Evolutionary conservation across 2,888 invertebrate species (phyloP).

Genomic region (Mesorhabditis spiculigera): DNA sequence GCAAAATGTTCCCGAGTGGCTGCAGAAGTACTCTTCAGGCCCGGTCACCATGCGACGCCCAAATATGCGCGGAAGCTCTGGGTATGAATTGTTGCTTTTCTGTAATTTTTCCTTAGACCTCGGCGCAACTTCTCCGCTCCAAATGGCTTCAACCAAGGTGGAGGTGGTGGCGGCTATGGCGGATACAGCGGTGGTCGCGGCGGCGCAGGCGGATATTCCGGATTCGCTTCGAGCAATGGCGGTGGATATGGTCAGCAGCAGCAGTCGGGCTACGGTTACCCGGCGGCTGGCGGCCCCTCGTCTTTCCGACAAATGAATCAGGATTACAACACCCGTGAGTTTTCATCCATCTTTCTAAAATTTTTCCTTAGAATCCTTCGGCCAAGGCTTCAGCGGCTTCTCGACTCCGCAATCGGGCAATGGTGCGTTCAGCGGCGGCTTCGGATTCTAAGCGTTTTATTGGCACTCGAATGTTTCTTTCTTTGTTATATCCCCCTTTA

Average conservation of each 20-base stretch:
- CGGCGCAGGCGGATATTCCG: background rate
- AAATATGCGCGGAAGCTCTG: background rate
- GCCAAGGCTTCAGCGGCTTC: too few species aligned
- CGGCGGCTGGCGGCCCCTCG: background rate
- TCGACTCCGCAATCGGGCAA: too few species aligned
- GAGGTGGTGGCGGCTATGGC: background rate
- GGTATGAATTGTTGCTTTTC: background rate
- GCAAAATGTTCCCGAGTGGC: slow-evolving; percentile 40
- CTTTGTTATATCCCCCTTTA: too few species aligned
- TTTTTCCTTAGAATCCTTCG: too few species aligned
- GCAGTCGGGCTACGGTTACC: background rate
- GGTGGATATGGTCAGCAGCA: background rate
- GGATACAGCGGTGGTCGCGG: background rate
- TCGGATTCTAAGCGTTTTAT: too few species aligned
- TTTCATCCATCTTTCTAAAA: too few species aligned
- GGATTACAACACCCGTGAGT: too few species aligned
- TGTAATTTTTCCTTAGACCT: background rate
- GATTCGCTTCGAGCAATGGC: background rate
- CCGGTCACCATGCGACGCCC: background rate
- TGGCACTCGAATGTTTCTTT: too few species aligned
- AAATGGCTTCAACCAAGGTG: background rate
- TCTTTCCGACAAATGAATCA: background rate
- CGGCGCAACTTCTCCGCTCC: background rate
- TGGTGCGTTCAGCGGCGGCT: too few species aligned
- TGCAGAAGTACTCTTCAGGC: slow-evolving; percentile 30